Evolutionary conservation across 1,140 invertebrate genomes (phyloP).

Genomic region (Drosophila kikkawai): DNA sequence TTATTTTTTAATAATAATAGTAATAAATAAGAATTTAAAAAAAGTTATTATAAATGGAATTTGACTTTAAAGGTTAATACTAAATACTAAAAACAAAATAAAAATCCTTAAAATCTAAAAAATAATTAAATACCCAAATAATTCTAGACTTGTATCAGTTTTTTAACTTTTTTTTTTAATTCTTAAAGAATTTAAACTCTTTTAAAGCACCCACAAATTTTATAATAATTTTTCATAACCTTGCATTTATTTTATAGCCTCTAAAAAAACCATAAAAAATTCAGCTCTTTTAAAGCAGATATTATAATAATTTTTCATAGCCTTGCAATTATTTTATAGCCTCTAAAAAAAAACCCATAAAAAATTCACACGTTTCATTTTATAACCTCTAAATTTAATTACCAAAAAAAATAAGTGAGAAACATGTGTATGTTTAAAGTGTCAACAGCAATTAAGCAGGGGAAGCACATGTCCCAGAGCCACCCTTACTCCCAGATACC

Average conservation of each 20-base stretch:
- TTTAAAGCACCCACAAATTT: not conserved
- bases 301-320: not conserved
- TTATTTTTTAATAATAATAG: no score
- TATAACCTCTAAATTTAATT: not conserved
- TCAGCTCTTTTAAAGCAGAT: no score
- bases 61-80: no score
- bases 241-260: not conserved
- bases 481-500: not conserved
- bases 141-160: no score
- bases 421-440: constrained; percentile 13
- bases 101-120: not conserved
- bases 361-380: not conserved
- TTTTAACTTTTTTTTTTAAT: no score
- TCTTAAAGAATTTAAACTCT: not conserved
- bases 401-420: not conserved
- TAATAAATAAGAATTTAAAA: no score
- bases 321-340: not conserved
- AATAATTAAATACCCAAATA: not conserved
- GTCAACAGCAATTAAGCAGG: constrained; percentile 47
- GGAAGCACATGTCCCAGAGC: constrained; percentile 17
- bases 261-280: not conserved
- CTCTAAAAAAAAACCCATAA: not conserved
- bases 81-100: no score
- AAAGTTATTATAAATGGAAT: no score
- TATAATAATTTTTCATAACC: not conserved